These are phyloP conservation scores for Mus caroli DNA, from an alignment of 2,797 vertebrate genomes.

Conservation along the genomic window DNA sequence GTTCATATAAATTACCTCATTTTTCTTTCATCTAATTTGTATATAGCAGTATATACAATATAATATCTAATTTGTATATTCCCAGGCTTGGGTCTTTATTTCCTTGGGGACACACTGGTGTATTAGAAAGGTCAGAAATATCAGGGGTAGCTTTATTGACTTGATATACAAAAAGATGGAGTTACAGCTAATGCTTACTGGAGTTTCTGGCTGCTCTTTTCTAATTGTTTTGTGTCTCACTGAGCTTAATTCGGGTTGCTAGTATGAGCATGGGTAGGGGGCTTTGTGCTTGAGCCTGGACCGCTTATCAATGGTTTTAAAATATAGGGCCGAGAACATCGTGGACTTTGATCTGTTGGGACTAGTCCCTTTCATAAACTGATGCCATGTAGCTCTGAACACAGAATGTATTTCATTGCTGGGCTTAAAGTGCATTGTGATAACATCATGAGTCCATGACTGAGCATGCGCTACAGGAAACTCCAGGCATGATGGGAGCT, in stretches of 20 bases:
- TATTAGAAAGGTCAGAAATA: not conserved
- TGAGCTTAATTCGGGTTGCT: not conserved
- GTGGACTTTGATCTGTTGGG: too few relatives aligned
- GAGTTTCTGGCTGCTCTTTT: not conserved
- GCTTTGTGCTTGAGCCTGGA: too few relatives aligned
- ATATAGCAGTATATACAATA: not conserved
- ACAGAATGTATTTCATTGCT: not conserved
- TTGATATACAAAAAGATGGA: not conserved
- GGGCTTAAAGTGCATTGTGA: not conserved
- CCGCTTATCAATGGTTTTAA: not conserved
- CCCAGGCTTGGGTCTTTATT: not conserved
- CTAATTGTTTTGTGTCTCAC: too few relatives aligned
- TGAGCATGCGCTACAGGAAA: not conserved
- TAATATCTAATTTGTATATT: not conserved
- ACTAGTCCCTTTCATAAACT: not conserved
- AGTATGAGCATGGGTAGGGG: not conserved
- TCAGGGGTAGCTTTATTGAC: not conserved
- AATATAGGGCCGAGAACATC: not conserved
- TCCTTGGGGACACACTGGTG: not conserved
- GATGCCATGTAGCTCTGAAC: not conserved
- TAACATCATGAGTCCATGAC: too few relatives aligned
- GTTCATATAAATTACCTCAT: not conserved
- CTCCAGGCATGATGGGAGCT: too few relatives aligned
- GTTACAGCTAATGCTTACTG: not conserved
- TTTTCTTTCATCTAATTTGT: not conserved